Evolutionary conservation across 1,140 invertebrate species (phyloP), one percentile per base, ranked within the genome.

Genomic region (Hirudo medicinalis): DNA sequence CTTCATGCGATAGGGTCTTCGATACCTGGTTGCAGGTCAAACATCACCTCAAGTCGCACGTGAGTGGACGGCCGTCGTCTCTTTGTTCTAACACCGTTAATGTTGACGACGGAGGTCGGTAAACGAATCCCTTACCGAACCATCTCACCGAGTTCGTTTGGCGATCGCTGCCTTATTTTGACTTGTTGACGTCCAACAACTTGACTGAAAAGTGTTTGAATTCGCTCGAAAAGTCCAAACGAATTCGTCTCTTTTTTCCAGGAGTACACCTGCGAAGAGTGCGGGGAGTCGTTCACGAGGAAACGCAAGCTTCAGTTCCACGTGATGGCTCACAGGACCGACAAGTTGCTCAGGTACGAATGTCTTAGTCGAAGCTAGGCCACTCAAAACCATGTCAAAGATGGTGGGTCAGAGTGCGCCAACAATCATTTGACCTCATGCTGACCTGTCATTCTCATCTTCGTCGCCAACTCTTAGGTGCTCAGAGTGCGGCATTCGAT

Each of bases 281-380:
- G 57, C 57, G 57, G 57, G 29, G 57, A 25, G 22, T 63, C 57
- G 22, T 63, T 25, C 57, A 63, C 57, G 11, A 22, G 57, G 22
- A 63, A 63, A 32, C 57, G 57, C 57, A 22, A 63, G 22, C 57
- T 63, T 25, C 57, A 63, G 20, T 63, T 63, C 19, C 57, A 63
- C 57, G 57, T 25, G 11, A 22, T 63, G 57, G 29, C 57, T 32
- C 57, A 63, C 57, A 63, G 29, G 57, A 63, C 22, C 57, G 29
- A 63, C 57, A 49, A 49, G 43, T 49, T 49, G 43, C 43, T 49
- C 43, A 49, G 43, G 43, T 49, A 15, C 15, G 43, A 17, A 49
- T 17, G 15, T 49, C 15, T 49, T 49, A 3, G 32, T 36, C 6
- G 6, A 36, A 36, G 6, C 32, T 36, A 36, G 32, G 32, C 32